Evolutionary conservation across 2,113 vertebrate genomes (phyloP).

Genomic region (Nansenia antarctica): DNA sequence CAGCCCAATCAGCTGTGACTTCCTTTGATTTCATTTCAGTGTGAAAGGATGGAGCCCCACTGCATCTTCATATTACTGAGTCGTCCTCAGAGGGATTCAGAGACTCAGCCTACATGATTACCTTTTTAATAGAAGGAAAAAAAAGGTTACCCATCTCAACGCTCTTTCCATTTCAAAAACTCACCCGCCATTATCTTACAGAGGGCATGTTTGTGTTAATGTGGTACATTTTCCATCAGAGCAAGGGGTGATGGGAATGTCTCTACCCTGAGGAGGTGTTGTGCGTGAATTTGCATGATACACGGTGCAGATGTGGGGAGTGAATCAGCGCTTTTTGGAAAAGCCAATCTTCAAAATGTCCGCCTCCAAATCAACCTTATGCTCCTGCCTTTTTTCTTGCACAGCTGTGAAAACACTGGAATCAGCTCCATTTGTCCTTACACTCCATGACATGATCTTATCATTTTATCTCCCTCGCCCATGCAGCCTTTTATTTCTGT

Average conservation of each 20-base stretch:
- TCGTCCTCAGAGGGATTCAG: neutral
- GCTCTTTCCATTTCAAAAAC: constrained; percentile 2
- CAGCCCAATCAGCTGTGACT: neutral
- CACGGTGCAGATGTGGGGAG: constrained; percentile 41
- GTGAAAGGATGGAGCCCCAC: neutral
- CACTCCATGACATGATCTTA: constrained; percentile 25
- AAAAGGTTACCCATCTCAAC: neutral
- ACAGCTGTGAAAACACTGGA: constrained; percentile 51
- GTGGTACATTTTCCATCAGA: neutral
- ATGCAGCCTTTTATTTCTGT: neutral
- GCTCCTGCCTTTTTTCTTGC: constrained; percentile 26
- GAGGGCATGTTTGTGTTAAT: constrained; percentile 19
- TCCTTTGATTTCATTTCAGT: neutral
- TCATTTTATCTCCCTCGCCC: constrained; percentile 9
- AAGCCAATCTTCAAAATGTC: constrained; percentile 54
- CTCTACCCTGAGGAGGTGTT: neutral
- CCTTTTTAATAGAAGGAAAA: constrained; percentile 3
- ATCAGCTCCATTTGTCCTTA: constrained; percentile 59
- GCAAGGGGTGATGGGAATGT: neutral
- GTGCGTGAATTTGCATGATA: constrained; percentile 19
- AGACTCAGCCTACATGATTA: neutral
- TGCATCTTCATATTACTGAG: neutral
- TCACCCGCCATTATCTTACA: neutral
- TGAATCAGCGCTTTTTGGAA: constrained; percentile 51
- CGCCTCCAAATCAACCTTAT: constrained; percentile 33